These are phyloP conservation scores for Drepanosiphum platanoidis DNA, from an alignment of 2,888 invertebrate genomes.

Conservation along the genomic window DNA sequence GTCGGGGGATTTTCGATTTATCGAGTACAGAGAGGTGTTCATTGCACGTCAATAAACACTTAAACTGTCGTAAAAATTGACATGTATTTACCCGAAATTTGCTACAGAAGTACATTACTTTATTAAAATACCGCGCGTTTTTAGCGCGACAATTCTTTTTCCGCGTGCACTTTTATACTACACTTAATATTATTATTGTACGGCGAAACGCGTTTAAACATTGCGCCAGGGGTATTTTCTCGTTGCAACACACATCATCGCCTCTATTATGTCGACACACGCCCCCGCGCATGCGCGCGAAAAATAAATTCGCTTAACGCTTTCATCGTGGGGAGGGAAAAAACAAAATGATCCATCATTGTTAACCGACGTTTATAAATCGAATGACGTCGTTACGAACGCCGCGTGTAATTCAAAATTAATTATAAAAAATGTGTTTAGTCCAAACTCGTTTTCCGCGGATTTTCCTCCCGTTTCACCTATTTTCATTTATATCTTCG, in stretches of 20 bases:
- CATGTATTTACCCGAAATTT: not conserved
- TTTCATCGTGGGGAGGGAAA: too few species aligned
- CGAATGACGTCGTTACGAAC: not conserved
- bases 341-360: too few species aligned
- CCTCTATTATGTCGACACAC: too few species aligned
- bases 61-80: not conserved
- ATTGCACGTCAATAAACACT: not conserved
- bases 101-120: not conserved
- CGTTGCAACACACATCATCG: too few species aligned
- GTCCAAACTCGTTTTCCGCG: not conserved
- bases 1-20: not conserved
- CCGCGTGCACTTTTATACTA: too few species aligned
- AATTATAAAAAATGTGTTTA: not conserved
- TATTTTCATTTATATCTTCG: not conserved
- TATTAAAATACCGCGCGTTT: too few species aligned
- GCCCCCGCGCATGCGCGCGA: not conserved
- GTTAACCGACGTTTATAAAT: not conserved
- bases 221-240: too few species aligned
- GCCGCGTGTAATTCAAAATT: not conserved
- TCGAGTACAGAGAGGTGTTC: not conserved
- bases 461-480: not conserved
- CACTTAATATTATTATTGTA: too few species aligned
- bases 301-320: not conserved
- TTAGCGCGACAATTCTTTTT: not conserved
- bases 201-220: too few species aligned